Evolutionary conservation across 2,888 invertebrate genomes (phyloP).

Genomic region (Brachyopa scutellaris): DNA sequence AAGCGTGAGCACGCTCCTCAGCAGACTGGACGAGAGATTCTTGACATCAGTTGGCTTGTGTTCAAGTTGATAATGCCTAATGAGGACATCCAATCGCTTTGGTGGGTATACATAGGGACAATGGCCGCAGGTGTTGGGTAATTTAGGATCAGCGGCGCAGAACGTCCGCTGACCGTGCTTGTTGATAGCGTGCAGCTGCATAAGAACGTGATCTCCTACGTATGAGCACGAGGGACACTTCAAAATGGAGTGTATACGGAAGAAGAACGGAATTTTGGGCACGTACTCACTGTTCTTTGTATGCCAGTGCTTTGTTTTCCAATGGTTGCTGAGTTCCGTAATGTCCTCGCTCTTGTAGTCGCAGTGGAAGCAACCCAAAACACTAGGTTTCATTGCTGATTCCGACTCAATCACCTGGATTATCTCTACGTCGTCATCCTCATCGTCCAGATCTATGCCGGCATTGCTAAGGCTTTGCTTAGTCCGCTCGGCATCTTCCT

Average conservation of each 20-base stretch:
- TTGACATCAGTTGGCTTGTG: slow-evolving; percentile 77
- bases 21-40: slow-evolving; percentile 64
- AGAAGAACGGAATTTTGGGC: slow-evolving; percentile 76
- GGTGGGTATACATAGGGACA: slow-evolving; percentile 73
- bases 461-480: slow-evolving; percentile 43
- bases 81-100: slow-evolving; percentile 56
- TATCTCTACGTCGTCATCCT: slow-evolving; percentile 60
- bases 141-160: slow-evolving; percentile 77
- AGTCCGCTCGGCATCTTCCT: slow-evolving; percentile 74
- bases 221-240: slow-evolving; percentile 77
- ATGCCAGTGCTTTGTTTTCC: slow-evolving; percentile 75
- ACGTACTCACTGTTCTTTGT: slow-evolving; percentile 64
- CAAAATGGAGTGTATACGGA: slow-evolving; percentile 75
- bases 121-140: slow-evolving; percentile 75
- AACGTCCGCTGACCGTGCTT: slow-evolving; percentile 77
- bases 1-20: slow-evolving; percentile 72
- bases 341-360: slow-evolving; percentile 71
- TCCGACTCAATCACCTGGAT: slow-evolving; percentile 46
- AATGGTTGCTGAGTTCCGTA: slow-evolving; percentile 58
- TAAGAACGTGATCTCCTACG: slow-evolving; percentile 72
- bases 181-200: slow-evolving; percentile 74
- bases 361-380: slow-evolving; percentile 77
- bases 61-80: slow-evolving; percentile 70
- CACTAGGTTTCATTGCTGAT: slow-evolving; percentile 41
- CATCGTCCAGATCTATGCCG: slow-evolving; percentile 56